Conservation (phyloP, 2,113 vertebrate genomes). For the Elephantulus edwardii region DNA sequence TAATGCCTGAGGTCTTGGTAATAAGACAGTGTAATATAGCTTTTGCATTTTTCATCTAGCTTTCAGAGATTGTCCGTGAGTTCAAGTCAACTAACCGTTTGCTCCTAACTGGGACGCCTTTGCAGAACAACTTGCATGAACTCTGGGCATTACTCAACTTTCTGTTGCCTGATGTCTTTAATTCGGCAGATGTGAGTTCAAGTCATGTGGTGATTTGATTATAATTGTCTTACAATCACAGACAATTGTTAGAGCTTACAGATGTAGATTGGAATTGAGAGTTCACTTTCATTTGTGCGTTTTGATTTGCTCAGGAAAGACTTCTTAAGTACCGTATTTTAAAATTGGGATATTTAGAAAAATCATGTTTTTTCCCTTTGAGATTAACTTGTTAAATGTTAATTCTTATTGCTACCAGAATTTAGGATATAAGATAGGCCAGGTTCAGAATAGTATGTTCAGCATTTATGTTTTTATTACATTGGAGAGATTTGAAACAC, state of each 20-base stretch:
- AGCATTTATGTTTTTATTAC: slow-evolving; percentile 40
- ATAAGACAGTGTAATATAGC: slow-evolving; percentile 10
- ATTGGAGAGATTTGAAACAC: not conserved
- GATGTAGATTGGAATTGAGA: slow-evolving; percentile 6
- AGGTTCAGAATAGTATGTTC: slow-evolving; percentile 1
- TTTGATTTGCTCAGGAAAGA: slow-evolving; percentile 34
- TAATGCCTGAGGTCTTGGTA: slow-evolving; percentile 1
- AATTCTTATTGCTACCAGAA: not conserved
- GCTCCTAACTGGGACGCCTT: slow-evolving; percentile 91
- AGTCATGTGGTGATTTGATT: not conserved
- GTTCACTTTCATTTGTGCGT: not conserved
- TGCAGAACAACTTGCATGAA: slow-evolving; percentile 94
- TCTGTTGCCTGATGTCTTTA: slow-evolving; percentile 93
- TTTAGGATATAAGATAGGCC: not conserved
- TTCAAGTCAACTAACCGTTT: slow-evolving; percentile 94
- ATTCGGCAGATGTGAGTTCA: slow-evolving; percentile 91
- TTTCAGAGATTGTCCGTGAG: slow-evolving; percentile 93
- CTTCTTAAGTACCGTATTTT: slow-evolving; percentile 1
- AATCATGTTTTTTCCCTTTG: slow-evolving; percentile 31
- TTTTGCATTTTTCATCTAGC: slow-evolving; percentile 78
- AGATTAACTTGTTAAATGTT: slow-evolving; percentile 46
- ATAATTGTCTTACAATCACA: slow-evolving; percentile 3
- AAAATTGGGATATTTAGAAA: slow-evolving; percentile 5
- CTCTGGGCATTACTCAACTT: slow-evolving; percentile 94
- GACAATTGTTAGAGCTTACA: slow-evolving; percentile 15